phyloP scores from a whole-genome alignment of 2,888 invertebrate species.

The Hoplodrina blanda region DNA sequence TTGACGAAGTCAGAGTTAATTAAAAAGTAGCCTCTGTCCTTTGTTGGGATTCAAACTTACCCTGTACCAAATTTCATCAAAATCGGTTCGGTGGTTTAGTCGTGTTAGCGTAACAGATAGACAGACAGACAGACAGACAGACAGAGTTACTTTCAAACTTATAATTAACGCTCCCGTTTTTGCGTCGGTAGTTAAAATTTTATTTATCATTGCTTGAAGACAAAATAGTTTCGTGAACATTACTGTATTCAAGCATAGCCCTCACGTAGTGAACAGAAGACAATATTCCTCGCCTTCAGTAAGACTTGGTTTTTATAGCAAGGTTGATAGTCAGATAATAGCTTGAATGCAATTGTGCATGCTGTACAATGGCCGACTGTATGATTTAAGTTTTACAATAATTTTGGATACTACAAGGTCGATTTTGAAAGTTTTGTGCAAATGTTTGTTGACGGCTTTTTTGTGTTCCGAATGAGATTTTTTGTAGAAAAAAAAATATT shows the following conservation, averaged over 20 bases:
- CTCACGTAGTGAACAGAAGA: slow-evolving; percentile 17
- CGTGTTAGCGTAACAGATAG: too few relatives aligned
- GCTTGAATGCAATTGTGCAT: slow-evolving; percentile 55
- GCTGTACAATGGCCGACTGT: slow-evolving; percentile 40
- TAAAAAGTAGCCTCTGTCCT: too few relatives aligned
- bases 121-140: too few relatives aligned
- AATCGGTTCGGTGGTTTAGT: too few relatives aligned
- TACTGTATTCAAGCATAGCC: slow-evolving; percentile 11
- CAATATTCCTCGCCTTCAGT: slow-evolving; percentile 41
- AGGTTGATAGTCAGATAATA: slow-evolving; percentile 58
- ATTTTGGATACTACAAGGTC: slow-evolving; percentile 56
- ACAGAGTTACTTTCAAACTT: too few relatives aligned
- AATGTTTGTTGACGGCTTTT: slow-evolving; percentile 9
- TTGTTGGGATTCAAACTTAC: too few relatives aligned
- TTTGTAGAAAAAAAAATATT: background rate
- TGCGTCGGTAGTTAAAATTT: too few relatives aligned
- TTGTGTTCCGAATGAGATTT: background rate
- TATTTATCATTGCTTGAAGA: too few relatives aligned
- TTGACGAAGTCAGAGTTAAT: too few relatives aligned
- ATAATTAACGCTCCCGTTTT: too few relatives aligned
- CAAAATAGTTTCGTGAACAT: slow-evolving; percentile 18
- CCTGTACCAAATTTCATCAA: too few relatives aligned
- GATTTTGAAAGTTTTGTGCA: slow-evolving; percentile 51
- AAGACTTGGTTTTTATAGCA: slow-evolving; percentile 34
- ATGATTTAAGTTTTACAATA: slow-evolving; percentile 44